Evolutionary conservation across 2,113 vertebrate species (phyloP).

Genomic region (Ptilorrhoa leucosticta): DNA sequence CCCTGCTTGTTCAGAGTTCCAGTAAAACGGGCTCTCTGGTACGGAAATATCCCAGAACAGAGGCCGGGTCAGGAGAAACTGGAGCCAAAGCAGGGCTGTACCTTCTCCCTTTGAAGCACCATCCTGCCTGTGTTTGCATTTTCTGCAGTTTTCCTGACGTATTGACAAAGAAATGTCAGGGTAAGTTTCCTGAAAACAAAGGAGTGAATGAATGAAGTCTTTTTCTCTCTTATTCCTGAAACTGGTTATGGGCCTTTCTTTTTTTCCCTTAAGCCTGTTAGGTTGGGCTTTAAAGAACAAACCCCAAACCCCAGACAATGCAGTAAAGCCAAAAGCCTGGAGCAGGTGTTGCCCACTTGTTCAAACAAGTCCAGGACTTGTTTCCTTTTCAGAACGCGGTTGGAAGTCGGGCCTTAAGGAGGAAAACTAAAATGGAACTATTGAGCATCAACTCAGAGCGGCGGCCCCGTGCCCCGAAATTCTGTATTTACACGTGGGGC

Average conservation of each 20-base stretch:
- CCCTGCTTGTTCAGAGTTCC: neutral
- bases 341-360: constrained; percentile 53
- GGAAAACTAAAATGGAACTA: neutral
- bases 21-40: neutral
- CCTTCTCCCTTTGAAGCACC: neutral
- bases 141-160: neutral
- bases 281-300: neutral
- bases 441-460: neutral
- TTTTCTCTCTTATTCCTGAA: neutral
- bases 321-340: neutral
- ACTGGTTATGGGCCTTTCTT: neutral
- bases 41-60: neutral
- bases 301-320: neutral
- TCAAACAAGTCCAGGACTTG: neutral
- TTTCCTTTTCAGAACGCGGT: neutral
- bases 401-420: constrained; percentile 22
- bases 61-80: neutral
- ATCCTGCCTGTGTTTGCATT: neutral
- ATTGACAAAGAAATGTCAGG: neutral
- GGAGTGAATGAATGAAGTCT: neutral
- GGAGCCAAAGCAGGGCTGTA: neutral
- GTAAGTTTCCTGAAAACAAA: constrained; percentile 23
- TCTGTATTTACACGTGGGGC: accelerated
- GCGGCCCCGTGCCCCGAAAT: neutral
- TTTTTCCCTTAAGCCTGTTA: neutral